Evolutionary conservation across 2,797 vertebrate genomes (phyloP).

Genomic region (Sebastes taczanowskii): DNA sequence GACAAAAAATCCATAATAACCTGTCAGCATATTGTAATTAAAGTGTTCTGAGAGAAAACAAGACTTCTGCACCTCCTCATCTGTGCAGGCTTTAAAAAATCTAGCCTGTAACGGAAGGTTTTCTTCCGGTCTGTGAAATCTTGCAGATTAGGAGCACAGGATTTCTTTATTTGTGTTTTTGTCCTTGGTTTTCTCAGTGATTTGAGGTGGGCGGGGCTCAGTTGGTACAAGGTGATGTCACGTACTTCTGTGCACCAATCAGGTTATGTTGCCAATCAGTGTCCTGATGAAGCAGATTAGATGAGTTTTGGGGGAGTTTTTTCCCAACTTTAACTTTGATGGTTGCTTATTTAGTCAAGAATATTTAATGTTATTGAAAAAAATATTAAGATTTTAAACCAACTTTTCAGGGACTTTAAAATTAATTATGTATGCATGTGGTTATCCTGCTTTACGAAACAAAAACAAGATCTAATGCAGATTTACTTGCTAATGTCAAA

Average conservation of each 20-base stretch:
- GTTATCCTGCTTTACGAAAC: not conserved
- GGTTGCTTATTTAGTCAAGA: not conserved
- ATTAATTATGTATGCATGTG: not conserved
- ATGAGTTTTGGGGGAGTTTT: not conserved
- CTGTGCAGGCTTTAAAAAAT: too few species aligned
- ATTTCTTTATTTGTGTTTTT: not conserved
- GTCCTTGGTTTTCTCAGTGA: not conserved
- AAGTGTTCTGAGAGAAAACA: too few species aligned
- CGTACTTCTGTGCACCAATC: not conserved
- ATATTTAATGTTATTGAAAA: not conserved
- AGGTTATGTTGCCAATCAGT: not conserved
- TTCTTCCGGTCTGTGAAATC: too few species aligned
- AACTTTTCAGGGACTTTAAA: not conserved
- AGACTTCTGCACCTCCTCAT: too few species aligned
- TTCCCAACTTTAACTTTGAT: not conserved
- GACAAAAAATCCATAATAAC: too few species aligned
- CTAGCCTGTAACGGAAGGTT: too few species aligned
- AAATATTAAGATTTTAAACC: not conserved
- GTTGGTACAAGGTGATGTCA: not conserved
- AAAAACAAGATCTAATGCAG: not conserved
- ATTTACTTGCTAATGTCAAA: not conserved
- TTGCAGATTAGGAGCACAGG: too few species aligned
- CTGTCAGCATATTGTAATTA: too few species aligned
- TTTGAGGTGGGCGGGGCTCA: not conserved
- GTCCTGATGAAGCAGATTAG: not conserved